A percentile compares a stretch with the other conserved stretches of the same genome.
Conservation (phyloP, 2,888 invertebrate species). For the Scaptomyza caliginosa region DNA sequence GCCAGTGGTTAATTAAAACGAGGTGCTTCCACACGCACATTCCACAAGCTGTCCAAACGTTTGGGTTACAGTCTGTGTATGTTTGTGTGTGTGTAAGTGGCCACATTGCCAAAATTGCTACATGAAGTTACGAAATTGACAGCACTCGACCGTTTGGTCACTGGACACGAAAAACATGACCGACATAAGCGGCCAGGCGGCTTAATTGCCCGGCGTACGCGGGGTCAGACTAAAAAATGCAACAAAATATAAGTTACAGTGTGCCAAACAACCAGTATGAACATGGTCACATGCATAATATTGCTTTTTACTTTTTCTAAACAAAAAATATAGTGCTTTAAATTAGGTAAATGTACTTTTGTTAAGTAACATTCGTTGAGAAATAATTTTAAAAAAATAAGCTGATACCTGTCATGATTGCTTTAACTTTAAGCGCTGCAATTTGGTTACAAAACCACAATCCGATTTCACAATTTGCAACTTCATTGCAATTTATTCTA, state of each 20-base stretch:
- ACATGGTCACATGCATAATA: background rate
- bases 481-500: conserved; percentile 25
- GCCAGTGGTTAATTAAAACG: conserved; percentile 70
- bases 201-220: background rate
- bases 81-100: conserved; percentile 17
- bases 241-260: background rate
- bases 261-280: background rate
- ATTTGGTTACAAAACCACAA: background rate
- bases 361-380: too few species aligned
- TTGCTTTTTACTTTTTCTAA: background rate
- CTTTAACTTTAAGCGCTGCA: background rate
- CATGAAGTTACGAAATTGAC: conserved; percentile 55
- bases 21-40: conserved; percentile 14
- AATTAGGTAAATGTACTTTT: too few species aligned
- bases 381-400: background rate
- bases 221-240: background rate
- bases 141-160: conserved; percentile 38
- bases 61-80: conserved; percentile 19
- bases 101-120: conserved; percentile 39
- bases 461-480: conserved; percentile 15
- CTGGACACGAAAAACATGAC: conserved; percentile 36
- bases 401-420: background rate
- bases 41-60: conserved; percentile 55
- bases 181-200: conserved; percentile 9
- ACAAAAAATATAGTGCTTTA: background rate